Conservation (phyloP, 2,888 invertebrate species). For the Pollenia griseotomentosa region DNA sequence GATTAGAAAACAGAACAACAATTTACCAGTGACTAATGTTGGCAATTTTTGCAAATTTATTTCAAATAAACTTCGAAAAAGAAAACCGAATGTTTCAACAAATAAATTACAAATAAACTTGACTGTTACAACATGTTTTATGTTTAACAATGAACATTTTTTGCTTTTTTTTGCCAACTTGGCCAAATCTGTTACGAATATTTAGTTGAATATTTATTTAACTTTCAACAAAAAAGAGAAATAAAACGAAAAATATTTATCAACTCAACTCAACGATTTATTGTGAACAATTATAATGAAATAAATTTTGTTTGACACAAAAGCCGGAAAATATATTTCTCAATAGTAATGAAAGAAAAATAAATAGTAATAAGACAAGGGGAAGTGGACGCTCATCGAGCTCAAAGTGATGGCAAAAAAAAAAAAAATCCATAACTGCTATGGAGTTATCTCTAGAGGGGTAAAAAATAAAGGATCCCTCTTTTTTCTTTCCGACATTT, state of each 20-base stretch:
- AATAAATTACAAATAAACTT: conserved; percentile 17
- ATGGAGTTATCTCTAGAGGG: too few relatives aligned
- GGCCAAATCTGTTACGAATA: background rate
- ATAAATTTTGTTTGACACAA: background rate
- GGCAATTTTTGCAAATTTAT: conserved; percentile 26
- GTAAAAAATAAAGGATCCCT: too few relatives aligned
- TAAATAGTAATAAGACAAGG: too few relatives aligned
- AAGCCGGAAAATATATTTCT: background rate
- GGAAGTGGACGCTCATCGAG: too few relatives aligned
- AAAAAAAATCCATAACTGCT: too few relatives aligned
- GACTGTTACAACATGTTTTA: conserved; percentile 1
- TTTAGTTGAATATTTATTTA: background rate
- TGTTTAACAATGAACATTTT: conserved; percentile 6
- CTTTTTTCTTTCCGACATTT: too few relatives aligned
- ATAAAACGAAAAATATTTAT: background rate
- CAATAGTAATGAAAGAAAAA: too few relatives aligned
- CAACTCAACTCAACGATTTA: background rate
- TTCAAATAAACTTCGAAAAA: background rate
- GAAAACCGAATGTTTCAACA: conserved; percentile 5
- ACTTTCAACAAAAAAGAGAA: background rate
- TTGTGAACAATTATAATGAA: conserved; percentile 16
- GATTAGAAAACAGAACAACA: conserved; percentile 13
- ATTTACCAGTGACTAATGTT: conserved; percentile 49
- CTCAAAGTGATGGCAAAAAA: too few relatives aligned
- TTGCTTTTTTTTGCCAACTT: background rate